A percentile compares a stretch with the other conserved stretches of the same genome.
phyloP scores from a whole-genome alignment of 2,888 invertebrate species.

The Camptogramma bilineatum region DNA sequence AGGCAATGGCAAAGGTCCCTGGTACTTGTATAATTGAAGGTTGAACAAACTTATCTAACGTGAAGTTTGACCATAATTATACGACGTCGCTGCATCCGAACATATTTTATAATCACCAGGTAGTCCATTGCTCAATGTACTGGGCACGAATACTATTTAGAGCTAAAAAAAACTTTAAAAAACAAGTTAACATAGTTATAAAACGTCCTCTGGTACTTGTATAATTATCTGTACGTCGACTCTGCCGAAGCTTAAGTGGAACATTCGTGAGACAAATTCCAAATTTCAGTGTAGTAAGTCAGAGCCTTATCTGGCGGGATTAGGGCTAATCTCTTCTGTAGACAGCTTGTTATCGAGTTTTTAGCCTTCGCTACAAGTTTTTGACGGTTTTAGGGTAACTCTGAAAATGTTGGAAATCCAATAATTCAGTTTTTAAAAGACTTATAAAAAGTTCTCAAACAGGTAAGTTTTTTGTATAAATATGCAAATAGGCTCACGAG shows the following conservation, averaged over 20 bases:
- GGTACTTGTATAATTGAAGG: too few relatives aligned
- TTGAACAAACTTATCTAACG: too few relatives aligned
- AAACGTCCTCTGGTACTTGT: not conserved
- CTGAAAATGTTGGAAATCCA: not conserved
- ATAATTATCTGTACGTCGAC: slow-evolving; percentile 12
- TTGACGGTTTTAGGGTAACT: slow-evolving; percentile 17
- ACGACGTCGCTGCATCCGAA: too few relatives aligned
- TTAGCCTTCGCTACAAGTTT: slow-evolving; percentile 26
- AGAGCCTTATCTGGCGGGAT: slow-evolving; percentile 24
- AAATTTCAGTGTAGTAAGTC: slow-evolving; percentile 24
- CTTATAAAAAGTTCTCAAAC: not conserved
- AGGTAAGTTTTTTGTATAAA: not conserved
- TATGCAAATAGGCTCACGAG: too few relatives aligned
- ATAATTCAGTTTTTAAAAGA: slow-evolving; percentile 1
- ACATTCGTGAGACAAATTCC: slow-evolving; percentile 34
- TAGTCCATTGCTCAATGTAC: too few relatives aligned
- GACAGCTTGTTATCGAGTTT: slow-evolving; percentile 36
- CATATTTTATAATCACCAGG: too few relatives aligned
- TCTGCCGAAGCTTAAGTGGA: slow-evolving; percentile 34
- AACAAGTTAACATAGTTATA: not conserved
- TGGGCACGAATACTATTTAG: too few relatives aligned
- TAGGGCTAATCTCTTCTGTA: slow-evolving; percentile 31
- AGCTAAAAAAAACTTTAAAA: too few relatives aligned
- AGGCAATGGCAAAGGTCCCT: too few relatives aligned
- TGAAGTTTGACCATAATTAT: too few relatives aligned